Conservation (phyloP, 2,797 vertebrate genomes). For the Amphiprion clarkii region DNA sequence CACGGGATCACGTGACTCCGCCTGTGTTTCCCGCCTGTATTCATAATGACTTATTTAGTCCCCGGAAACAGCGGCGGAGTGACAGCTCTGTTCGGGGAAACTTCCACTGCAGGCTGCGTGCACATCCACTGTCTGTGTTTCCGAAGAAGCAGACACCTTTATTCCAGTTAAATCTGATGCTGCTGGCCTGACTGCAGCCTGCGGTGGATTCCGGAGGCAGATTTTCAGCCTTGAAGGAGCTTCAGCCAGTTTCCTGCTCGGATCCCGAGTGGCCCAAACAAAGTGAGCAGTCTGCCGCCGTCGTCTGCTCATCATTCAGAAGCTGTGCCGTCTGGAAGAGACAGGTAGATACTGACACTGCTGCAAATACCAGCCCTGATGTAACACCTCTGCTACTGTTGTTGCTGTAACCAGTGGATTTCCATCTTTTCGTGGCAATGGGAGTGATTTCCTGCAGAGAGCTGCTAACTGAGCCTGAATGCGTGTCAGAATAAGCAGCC, state of each 20-base stretch:
- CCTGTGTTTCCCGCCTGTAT: conserved; percentile 70
- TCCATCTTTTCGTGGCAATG: too few species aligned
- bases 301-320: conserved; percentile 32
- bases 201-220: neutral
- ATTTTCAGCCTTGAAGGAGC: neutral
- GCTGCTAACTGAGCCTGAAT: neutral
- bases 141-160: conserved; percentile 14
- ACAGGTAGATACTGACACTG: conserved; percentile 62
- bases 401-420: neutral
- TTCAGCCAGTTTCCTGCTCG: conserved; percentile 9
- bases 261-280: conserved; percentile 13
- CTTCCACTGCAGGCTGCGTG: neutral
- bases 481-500: neutral
- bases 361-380: neutral
- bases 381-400: rapidly evolving
- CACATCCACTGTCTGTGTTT: neutral
- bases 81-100: conserved; percentile 28
- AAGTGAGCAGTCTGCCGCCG: conserved; percentile 22
- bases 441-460: neutral
- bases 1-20: conserved; percentile 48
- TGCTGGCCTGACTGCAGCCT: neutral
- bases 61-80: conserved; percentile 53
- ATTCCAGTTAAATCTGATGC: neutral
- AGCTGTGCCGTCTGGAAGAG: conserved; percentile 45
- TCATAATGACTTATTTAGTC: conserved; percentile 29